phyloP scores from a whole-genome alignment of 2,888 invertebrate species.

The Piscicola geometra region DNA sequence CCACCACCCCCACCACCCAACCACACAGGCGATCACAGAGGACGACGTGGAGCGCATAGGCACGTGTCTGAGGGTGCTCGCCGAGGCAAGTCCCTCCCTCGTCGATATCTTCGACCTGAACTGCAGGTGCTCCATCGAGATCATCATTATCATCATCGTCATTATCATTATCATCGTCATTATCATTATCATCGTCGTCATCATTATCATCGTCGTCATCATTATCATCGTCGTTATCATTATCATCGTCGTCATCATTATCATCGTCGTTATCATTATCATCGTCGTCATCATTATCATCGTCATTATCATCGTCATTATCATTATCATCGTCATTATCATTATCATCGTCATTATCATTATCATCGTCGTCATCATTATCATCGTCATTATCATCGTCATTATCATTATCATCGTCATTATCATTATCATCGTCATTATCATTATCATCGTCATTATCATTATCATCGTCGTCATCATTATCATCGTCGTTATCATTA shows the following conservation, averaged over 20 bases:
- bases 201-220: slow-evolving; percentile 29
- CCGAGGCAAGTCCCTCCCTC: slow-evolving; percentile 62
- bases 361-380: too few species aligned
- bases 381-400: too few species aligned
- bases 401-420: too few species aligned
- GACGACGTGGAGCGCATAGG: slow-evolving; percentile 80
- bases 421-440: too few species aligned
- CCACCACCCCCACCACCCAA: background rate
- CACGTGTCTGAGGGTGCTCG: slow-evolving; percentile 65
- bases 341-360: too few species aligned
- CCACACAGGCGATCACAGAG: slow-evolving; percentile 74
- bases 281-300: slow-evolving; percentile 17
- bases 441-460: too few species aligned
- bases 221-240: slow-evolving; percentile 22
- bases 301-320: slow-evolving; percentile 15
- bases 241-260: slow-evolving; percentile 17
- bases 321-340: slow-evolving; percentile 20
- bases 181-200: slow-evolving; percentile 26
- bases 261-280: slow-evolving; percentile 18
- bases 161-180: slow-evolving; percentile 28
- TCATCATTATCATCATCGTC: slow-evolving; percentile 5
- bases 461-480: background rate
- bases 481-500: too few species aligned
- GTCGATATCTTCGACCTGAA: slow-evolving; percentile 68
- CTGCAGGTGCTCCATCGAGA: slow-evolving; percentile 62